These are phyloP conservation scores for Danaus melanippus DNA, from an alignment of 1,140 invertebrate genomes.

Conservation along the genomic window DNA sequence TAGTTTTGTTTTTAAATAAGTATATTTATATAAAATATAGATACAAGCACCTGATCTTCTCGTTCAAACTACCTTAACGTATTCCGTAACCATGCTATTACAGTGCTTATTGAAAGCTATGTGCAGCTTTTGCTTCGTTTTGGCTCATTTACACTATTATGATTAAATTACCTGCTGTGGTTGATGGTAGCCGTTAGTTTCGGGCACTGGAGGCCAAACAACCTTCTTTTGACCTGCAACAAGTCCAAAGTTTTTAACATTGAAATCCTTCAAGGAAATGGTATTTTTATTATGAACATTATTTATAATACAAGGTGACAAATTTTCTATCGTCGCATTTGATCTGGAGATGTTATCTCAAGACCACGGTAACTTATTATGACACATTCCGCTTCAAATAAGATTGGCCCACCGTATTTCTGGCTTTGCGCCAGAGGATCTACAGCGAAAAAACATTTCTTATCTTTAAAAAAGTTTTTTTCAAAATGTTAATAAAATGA, in stretches of 20 bases:
- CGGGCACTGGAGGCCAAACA: constrained; percentile 85
- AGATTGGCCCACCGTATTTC: constrained; percentile 40
- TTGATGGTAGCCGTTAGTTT: constrained; percentile 75
- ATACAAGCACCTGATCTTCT: too few species aligned
- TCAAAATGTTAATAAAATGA: constrained; percentile 7
- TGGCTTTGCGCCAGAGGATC: constrained; percentile 46
- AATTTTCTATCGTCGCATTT: constrained; percentile 25
- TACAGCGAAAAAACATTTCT: constrained; percentile 33
- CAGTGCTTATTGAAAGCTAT: constrained; percentile 29
- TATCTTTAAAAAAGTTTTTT: constrained; percentile 6
- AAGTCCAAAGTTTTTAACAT: constrained; percentile 16
- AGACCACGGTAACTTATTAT: constrained; percentile 48
- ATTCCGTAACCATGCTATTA: constrained; percentile 18
- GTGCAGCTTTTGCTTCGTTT: constrained; percentile 29
- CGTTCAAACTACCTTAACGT: too few species aligned
- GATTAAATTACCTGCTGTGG: constrained; percentile 53
- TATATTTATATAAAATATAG: too few species aligned
- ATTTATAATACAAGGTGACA: constrained; percentile 5
- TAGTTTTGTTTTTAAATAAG: too few species aligned
- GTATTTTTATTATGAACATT: too few species aligned
- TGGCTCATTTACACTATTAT: constrained; percentile 14
- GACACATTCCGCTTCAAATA: constrained; percentile 63
- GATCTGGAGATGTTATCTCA: constrained; percentile 32
- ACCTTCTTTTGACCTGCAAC: constrained; percentile 83
- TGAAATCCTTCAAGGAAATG: too few species aligned